These are phyloP conservation scores for Lycocorax pyrrhopterus DNA, from an alignment of 2,113 vertebrate species.

Conservation along the genomic window DNA sequence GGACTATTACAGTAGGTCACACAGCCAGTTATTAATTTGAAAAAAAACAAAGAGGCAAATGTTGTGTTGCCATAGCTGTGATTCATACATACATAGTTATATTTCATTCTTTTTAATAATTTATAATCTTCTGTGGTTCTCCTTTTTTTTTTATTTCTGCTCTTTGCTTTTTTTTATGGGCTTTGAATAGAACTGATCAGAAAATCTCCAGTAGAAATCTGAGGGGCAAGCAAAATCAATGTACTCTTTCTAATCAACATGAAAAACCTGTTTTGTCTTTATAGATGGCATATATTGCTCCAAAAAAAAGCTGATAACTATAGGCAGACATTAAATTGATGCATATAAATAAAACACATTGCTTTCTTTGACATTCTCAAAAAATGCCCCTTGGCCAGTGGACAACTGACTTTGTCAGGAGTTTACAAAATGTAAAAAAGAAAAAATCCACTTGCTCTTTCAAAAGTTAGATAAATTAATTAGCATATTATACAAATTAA, in stretches of 20 bases:
- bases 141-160: neutral
- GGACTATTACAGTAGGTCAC: neutral
- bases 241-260: neutral
- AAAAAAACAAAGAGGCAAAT: neutral
- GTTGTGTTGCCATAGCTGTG: neutral
- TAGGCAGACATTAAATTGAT: neutral
- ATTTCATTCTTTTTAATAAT: neutral
- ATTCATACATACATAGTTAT: neutral
- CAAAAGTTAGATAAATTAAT: neutral
- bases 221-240: neutral
- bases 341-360: neutral
- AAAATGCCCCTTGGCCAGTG: neutral
- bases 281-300: neutral
- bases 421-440: neutral
- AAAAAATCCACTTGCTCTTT: neutral
- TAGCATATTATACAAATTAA: neutral
- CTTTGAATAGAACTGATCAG: neutral
- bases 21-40: neutral
- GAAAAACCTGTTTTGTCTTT: neutral
- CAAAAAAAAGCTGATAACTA: neutral
- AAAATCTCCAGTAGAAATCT: neutral
- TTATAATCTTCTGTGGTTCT: neutral
- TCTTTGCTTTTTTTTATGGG: neutral
- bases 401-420: neutral
- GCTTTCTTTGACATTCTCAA: neutral